Percentiles rank a stretch among this genome's conserved stretches.
Conservation (phyloP, 2,888 invertebrate species). For the Neuroscelio doddi region DNA sequence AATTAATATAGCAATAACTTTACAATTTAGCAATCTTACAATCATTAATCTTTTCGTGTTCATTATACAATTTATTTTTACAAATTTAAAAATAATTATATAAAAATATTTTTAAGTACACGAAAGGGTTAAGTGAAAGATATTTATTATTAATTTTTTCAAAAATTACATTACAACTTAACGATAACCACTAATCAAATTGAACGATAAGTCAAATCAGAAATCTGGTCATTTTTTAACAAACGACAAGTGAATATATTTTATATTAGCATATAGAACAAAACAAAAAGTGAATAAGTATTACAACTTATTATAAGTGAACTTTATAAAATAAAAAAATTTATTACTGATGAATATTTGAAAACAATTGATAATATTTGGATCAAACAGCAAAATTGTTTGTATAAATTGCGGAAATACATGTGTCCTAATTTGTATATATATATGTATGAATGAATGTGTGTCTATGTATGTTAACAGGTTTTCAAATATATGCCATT, state of each 20-base stretch:
- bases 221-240: conserved; percentile 41
- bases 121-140: too few relatives aligned
- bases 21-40: too few relatives aligned
- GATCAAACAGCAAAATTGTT: conserved; percentile 21
- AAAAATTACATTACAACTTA: too few relatives aligned
- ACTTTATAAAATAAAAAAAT: conserved; percentile 4
- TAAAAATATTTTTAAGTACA: too few relatives aligned
- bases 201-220: conserved; percentile 41
- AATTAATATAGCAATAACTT: too few relatives aligned
- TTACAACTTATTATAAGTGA: conserved; percentile 4
- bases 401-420: conserved; percentile 11
- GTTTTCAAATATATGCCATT: conserved; percentile 28
- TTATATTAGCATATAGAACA: conserved; percentile 31
- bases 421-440: conserved; percentile 20
- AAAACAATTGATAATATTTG: conserved; percentile 11
- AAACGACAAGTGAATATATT: conserved; percentile 17
- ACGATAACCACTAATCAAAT: conserved; percentile 29
- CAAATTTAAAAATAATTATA: too few relatives aligned
- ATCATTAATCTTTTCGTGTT: too few relatives aligned
- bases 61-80: too few relatives aligned
- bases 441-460: conserved; percentile 32
- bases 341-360: conserved; percentile 14
- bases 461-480: conserved; percentile 21
- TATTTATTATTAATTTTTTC: too few relatives aligned
- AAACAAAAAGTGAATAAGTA: conserved; percentile 19